Evolutionary conservation across 1,140 invertebrate species (phyloP), one percentile per base, ranked within the genome.

Genomic region (Thalassaphorura encarpata): DNA sequence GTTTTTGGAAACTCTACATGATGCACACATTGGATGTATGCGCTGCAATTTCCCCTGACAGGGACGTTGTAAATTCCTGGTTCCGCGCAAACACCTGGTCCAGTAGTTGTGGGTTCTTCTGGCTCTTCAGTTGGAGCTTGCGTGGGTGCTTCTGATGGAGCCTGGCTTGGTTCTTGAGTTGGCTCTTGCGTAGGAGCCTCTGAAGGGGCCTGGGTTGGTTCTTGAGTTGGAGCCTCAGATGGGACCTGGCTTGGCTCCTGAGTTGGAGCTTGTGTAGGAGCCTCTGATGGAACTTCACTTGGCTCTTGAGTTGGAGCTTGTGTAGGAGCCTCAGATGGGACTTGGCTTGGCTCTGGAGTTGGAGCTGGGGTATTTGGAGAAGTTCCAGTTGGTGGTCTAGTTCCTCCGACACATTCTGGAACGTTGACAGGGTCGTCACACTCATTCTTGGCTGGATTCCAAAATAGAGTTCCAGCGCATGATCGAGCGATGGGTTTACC

Each of bases 371-470:
- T 48, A 16, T 5, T 50, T 6, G 24, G 31, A 15, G 16, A 5
- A 16, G 15, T 31, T 29, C 48, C 48, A n/a, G 4, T 18, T 39
- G 50, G 50, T 5, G 50, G 50, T 21, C 50, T 15, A 3, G 50
- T 52, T 13, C 50, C 50, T 6, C 36, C 50, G 24, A 52, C 18
- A 23, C 50, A 52, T 21, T 52, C 50, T 11, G 50, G 33, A 4
- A 52, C 50, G 40, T 52, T 52, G 4, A 3, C 5, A 21, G 50
- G 33, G 21, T 41, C 33, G 24, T 52, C 50, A 23, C 50, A 52
- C 26, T 21, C 5, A 5, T 41, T 24, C 18, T 23, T 23, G 5
- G 16, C 33, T 16, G 33, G 11, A 27, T 52, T 52, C 13, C 27
- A 51, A 36, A 29, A 51, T 5, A 51, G 29, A 18, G n/a, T 18